A percentile compares a stretch with the other conserved stretches of the same genome.
Evolutionary conservation across 2,888 invertebrate genomes (phyloP).

Genomic region (Temnothorax rugatulus): DNA sequence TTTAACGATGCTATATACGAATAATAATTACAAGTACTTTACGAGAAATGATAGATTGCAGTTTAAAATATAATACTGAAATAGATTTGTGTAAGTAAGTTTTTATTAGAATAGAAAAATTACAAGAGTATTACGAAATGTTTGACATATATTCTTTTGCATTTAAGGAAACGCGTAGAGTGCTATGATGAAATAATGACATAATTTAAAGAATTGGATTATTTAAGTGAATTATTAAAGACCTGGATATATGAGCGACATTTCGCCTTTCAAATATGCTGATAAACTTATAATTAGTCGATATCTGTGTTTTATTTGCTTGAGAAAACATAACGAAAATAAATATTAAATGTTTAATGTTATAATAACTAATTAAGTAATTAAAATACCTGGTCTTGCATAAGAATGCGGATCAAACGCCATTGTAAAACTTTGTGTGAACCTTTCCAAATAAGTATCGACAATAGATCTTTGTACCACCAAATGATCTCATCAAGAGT

Average conservation of each 20-base stretch:
- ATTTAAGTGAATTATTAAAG: too few species aligned
- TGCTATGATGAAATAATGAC: background rate
- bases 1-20: too few species aligned
- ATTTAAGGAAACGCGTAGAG: background rate
- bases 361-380: background rate
- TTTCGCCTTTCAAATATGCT: too few species aligned
- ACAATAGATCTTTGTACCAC: background rate
- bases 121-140: too few species aligned
- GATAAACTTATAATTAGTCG: too few species aligned
- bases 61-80: too few species aligned
- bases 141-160: too few species aligned
- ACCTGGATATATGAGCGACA: too few species aligned
- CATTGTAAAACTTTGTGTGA: background rate
- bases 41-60: too few species aligned
- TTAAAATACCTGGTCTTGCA: background rate
- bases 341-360: background rate
- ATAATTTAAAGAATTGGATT: background rate
- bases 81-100: too few species aligned
- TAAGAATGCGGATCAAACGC: background rate
- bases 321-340: background rate
- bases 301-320: background rate
- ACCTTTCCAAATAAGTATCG: background rate
- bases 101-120: too few species aligned
- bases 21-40: too few species aligned
- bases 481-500: background rate